Percentiles rank a stretch among this genome's conserved stretches.
Conservation (phyloP, 2,888 invertebrate genomes). For the Coecobrya sp. region DNA sequence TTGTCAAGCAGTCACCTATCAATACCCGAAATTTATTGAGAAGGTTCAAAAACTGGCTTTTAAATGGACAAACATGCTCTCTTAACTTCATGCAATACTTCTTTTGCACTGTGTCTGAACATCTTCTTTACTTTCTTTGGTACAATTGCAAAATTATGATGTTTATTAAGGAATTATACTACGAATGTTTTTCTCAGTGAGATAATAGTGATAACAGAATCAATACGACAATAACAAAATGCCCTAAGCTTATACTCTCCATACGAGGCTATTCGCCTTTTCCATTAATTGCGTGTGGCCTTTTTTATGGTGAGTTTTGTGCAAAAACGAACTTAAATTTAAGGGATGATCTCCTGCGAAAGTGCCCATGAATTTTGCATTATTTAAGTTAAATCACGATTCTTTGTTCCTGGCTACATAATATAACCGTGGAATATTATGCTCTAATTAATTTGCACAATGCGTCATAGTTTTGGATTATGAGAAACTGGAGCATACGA, state of each 20-base stretch:
- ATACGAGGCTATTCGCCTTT: constrained; percentile 1
- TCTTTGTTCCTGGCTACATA: background rate
- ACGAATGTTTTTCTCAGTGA: constrained; percentile 5
- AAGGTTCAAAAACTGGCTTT: constrained; percentile 60
- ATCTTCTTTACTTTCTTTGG: constrained; percentile 53
- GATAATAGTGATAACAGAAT: background rate
- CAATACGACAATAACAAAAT: constrained; percentile 16
- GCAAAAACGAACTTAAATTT: background rate
- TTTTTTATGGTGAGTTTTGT: background rate
- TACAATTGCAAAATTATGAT: constrained; percentile 67
- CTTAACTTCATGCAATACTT: background rate
- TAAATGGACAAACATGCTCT: background rate
- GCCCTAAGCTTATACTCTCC: background rate
- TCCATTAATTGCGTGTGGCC: background rate
- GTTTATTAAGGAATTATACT: background rate
- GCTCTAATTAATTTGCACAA: background rate
- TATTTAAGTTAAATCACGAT: too few relatives aligned
- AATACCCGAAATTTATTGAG: constrained; percentile 47
- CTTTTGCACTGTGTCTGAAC: background rate
- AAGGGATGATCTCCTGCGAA: too few relatives aligned
- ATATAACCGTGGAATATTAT: background rate
- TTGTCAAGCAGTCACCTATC: constrained; percentile 26
- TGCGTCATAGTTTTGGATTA: background rate
- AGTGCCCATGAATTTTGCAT: too few relatives aligned
- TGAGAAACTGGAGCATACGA: background rate